Conservation (phyloP, 2,113 vertebrate genomes). For the Pangasianodon hypophthalmus region DNA sequence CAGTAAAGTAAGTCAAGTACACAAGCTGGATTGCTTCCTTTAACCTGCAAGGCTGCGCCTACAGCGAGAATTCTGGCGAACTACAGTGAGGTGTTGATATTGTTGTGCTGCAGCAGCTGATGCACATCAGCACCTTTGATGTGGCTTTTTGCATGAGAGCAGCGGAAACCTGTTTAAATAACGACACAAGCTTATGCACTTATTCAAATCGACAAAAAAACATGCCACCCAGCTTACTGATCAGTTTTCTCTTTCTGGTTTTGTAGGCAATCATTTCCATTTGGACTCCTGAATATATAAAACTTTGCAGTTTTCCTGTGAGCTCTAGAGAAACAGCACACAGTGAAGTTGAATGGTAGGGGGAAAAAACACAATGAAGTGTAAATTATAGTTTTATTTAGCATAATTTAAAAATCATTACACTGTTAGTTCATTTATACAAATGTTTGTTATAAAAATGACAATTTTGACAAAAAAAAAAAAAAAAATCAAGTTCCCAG, state of each 20-base stretch:
- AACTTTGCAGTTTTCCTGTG: background rate
- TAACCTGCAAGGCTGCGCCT: background rate
- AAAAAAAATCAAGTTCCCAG: conserved; percentile 83
- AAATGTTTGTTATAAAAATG: conserved; percentile 78
- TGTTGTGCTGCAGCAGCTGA: conserved; percentile 19
- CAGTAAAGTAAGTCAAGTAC: background rate
- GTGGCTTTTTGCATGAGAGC: conserved; percentile 48
- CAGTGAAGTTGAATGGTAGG: background rate
- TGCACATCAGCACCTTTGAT: conserved; percentile 33
- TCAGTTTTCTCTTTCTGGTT: background rate
- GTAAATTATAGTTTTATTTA: conserved; percentile 74
- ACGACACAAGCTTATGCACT: background rate
- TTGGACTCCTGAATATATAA: background rate
- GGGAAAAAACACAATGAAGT: background rate
- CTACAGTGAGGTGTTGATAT: conserved; percentile 1
- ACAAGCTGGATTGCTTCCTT: background rate
- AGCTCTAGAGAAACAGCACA: background rate
- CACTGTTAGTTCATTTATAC: conserved; percentile 84
- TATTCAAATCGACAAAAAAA: background rate
- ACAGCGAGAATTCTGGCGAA: background rate
- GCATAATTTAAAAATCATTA: conserved; percentile 82
- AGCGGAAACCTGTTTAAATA: conserved; percentile 38
- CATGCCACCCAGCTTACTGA: background rate
- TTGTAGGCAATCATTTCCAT: background rate
- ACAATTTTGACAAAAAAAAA: conserved; percentile 62